Evolutionary conservation across 2,888 invertebrate genomes (phyloP).

Genomic region (Sinelater perroti): DNA sequence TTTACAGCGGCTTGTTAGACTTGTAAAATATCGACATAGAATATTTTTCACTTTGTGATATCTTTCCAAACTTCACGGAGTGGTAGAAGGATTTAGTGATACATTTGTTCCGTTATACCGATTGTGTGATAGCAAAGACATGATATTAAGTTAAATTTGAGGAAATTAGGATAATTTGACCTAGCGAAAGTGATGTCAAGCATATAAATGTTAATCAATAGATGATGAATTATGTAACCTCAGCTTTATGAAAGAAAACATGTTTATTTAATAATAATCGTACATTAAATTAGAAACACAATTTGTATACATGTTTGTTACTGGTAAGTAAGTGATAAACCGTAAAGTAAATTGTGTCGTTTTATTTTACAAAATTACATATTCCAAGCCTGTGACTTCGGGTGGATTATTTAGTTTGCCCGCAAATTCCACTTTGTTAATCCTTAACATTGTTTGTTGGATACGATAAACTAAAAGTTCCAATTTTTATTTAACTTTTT

Average conservation of each 20-base stretch:
- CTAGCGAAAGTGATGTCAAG: no score
- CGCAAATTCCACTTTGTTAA: slow-evolving; percentile 74
- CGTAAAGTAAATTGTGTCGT: slow-evolving; percentile 3
- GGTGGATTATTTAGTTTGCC: slow-evolving; percentile 57
- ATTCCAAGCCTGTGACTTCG: slow-evolving; percentile 53
- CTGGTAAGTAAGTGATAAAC: slow-evolving; percentile 26
- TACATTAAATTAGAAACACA: slow-evolving; percentile 8
- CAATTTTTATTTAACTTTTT: not conserved
- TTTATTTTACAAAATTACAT: slow-evolving; percentile 45
- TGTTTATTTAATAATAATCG: not conserved
- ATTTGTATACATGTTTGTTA: slow-evolving; percentile 32
- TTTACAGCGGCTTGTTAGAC: slow-evolving; percentile 24
- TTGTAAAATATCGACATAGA: slow-evolving; percentile 17
- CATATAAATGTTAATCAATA: no score
- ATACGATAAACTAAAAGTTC: slow-evolving; percentile 65
- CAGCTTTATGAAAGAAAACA: not conserved
- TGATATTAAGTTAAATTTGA: no score
- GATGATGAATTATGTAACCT: no score
- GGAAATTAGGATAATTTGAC: no score
- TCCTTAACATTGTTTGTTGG: slow-evolving; percentile 78
- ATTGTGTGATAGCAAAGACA: slow-evolving; percentile 20
- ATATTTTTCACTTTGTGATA: slow-evolving; percentile 37
- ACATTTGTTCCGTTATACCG: slow-evolving; percentile 5
- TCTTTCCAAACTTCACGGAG: slow-evolving; percentile 18
- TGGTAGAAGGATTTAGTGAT: slow-evolving; percentile 18